A percentile compares a stretch with the other conserved stretches of the same genome.
phyloP scores from a whole-genome alignment of 2,113 vertebrate genomes.

The Megatriorchis doriae region DNA sequence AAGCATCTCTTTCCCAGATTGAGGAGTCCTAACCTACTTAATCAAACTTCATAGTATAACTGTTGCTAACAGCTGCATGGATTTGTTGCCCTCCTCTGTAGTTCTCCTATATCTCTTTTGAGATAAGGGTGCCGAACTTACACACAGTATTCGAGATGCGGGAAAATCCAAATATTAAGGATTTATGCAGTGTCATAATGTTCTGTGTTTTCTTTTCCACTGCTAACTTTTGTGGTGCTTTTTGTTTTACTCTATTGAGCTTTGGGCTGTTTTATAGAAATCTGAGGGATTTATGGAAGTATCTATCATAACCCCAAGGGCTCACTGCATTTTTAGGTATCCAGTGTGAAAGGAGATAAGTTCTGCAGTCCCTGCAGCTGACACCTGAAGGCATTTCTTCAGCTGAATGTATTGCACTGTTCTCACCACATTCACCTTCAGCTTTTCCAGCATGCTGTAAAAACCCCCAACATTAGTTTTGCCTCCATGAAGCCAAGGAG shows the following conservation, averaged over 20 bases:
- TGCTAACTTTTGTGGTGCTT: background rate
- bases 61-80: background rate
- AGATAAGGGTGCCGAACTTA: background rate
- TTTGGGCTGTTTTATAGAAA: background rate
- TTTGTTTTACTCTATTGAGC: background rate
- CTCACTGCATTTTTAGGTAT: background rate
- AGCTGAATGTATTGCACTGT: background rate
- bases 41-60: background rate
- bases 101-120: background rate
- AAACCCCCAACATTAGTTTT: background rate
- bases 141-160: background rate
- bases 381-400: background rate
- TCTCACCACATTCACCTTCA: background rate
- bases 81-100: background rate
- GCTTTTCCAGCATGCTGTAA: background rate
- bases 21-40: background rate
- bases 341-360: background rate
- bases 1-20: background rate
- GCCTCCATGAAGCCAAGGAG: background rate
- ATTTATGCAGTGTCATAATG: background rate
- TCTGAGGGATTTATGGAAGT: background rate
- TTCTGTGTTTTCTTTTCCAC: background rate
- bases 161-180: background rate
- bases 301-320: background rate
- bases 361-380: background rate